Base-by-base conservation (phyloP, 2,888 invertebrate species). In the Stenodera caucasica region DNA sequence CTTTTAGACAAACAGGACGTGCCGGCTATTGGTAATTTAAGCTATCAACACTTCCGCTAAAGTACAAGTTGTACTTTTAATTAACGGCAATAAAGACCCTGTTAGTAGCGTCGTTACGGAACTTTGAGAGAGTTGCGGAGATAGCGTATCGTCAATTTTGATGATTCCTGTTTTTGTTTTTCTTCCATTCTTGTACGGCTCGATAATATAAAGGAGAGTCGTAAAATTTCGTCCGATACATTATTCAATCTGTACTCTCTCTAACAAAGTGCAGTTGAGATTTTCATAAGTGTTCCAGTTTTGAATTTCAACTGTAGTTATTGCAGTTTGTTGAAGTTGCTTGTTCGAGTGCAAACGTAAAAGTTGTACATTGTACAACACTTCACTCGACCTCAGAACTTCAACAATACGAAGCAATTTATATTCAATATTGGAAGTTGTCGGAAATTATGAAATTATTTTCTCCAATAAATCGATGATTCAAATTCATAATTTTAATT, bases 1-100 rank as follows among this genome's bases (percentile, higher is more conserved):
- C 45, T 45, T 45, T 45, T 45, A 18, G 45, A 45, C 45, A 45
- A 45, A 45, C 45, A 45, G 45, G 45, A 45, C 45, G 45, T 45
- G 45, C 21, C 45, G 45, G 21, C 45, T 45, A 45, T 45, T 45
- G 45, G 45, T 45, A 45, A 45, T 45, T 45, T 21, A 45, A 45
- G 45, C 45, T 45, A 45, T 45, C 45, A 45, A 45, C 45, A 45
- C 45, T 45, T 45, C 45, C 45, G 15, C 21, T 21, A 45, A 45
- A n/a, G n/a, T 21, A 45, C 45, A 45, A 45, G 21, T 45, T 45
- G 45, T 45, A 45, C 21, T 45, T 45, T 45, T 45, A 45, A 45
- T 45, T 45, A 45, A 45, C 21, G 45, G 11, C 45, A 21, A 18
- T 45, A 21, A 21, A 45, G 15, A 45, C 21, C 18, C 45, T 45